Evolutionary conservation across 1,140 invertebrate genomes (phyloP).

Genomic region (Helicoverpa zea): DNA sequence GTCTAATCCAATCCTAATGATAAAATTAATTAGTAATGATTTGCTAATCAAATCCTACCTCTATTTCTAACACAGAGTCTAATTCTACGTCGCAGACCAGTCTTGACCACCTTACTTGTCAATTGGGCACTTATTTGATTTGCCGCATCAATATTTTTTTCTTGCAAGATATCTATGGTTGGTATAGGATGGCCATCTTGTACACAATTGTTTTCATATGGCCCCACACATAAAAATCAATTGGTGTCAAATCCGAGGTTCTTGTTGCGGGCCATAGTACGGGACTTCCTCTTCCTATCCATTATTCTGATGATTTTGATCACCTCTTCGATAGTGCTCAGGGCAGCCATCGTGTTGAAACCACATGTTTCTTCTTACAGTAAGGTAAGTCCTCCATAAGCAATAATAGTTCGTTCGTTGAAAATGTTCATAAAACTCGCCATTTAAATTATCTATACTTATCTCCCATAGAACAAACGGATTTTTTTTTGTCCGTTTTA

Average conservation of each 20-base stretch:
- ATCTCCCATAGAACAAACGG: too few relatives aligned
- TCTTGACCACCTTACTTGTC: conserved; percentile 35
- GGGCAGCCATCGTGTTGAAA: too few relatives aligned
- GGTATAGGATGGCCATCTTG: background rate
- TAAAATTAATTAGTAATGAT: too few relatives aligned
- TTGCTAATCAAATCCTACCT: too few relatives aligned
- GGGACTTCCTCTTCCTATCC: conserved; percentile 56
- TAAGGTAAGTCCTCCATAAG: too few relatives aligned
- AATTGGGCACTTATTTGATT: background rate
- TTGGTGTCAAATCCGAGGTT: conserved; percentile 74
- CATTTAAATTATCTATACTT: too few relatives aligned
- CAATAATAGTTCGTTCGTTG: too few relatives aligned
- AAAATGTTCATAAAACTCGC: too few relatives aligned
- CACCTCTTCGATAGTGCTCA: too few relatives aligned
- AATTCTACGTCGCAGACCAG: conserved; percentile 29
- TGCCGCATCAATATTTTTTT: conserved; percentile 52
- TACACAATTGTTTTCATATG: conserved; percentile 74
- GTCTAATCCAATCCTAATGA: too few relatives aligned
- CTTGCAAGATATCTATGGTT: conserved; percentile 14
- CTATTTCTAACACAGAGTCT: conserved; percentile 12
- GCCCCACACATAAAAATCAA: conserved; percentile 81
- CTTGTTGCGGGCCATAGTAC: conserved; percentile 73
- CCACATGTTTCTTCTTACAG: too few relatives aligned
- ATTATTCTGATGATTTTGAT: background rate
- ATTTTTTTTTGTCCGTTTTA: too few relatives aligned